A percentile compares a stretch with the other conserved stretches of the same genome.
Conservation (phyloP, 23 tunicate species). For the Trididemnum miniatum region DNA sequence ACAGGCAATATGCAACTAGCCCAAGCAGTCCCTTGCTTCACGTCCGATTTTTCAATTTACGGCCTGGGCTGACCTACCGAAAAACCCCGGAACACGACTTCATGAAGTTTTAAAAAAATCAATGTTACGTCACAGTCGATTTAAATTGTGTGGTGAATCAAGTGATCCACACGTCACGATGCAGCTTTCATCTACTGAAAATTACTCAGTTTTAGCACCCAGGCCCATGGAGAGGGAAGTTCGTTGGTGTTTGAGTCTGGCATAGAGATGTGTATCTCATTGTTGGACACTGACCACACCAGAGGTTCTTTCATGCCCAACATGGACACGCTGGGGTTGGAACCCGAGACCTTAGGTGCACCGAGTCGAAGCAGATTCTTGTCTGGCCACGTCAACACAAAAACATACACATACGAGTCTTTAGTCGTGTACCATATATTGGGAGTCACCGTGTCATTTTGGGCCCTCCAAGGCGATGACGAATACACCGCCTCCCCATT, state of each 20-base stretch:
- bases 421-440: constrained; percentile 80
- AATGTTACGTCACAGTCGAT: too few species aligned
- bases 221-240: constrained; percentile 80
- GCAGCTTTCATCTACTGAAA: constrained; percentile 11
- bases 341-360: constrained; percentile 37
- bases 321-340: constrained; percentile 50
- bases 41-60: too few species aligned
- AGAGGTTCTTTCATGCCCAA: constrained; percentile 42
- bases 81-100: too few species aligned
- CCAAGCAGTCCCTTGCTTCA: too few species aligned
- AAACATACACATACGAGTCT: constrained; percentile 53
- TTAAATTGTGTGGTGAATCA: too few species aligned
- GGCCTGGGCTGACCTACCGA: too few species aligned
- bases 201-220: constrained; percentile 71
- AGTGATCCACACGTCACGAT: too few species aligned
- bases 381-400: constrained; percentile 73
- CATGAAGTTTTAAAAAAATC: too few species aligned
- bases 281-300: constrained; percentile 12
- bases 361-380: constrained; percentile 60
- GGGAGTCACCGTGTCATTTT: constrained; percentile 61
- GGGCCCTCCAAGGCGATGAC: constrained; percentile 75
- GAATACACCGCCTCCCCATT: constrained; percentile 90
- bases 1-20: too few species aligned
- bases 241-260: constrained; percentile 36
- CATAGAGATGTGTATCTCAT: constrained; percentile 29